phyloP scores from a whole-genome alignment of 2,888 invertebrate species.

The Cryptophagus acutangulus region DNA sequence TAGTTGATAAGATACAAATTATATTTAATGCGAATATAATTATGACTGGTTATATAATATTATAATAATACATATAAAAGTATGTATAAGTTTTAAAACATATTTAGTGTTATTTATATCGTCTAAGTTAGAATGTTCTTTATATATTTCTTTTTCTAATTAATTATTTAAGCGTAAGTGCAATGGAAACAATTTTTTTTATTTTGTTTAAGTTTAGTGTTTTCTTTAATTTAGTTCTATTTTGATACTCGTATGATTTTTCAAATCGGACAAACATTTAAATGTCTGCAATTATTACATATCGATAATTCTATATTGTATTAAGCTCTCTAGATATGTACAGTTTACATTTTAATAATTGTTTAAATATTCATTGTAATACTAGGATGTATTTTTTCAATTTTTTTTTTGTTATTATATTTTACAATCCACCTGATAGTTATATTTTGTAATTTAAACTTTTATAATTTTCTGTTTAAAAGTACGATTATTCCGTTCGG shows the following conservation, averaged over 20 bases:
- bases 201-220: conserved; percentile 42
- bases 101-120: too few relatives aligned
- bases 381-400: conserved; percentile 35
- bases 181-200: conserved; percentile 37
- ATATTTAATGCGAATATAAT: too few relatives aligned
- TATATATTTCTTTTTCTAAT: conserved; percentile 17
- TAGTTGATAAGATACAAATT: too few relatives aligned
- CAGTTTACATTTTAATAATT: conserved; percentile 28
- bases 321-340: conserved; percentile 38
- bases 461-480: too few relatives aligned
- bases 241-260: conserved; percentile 13
- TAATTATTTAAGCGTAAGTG: conserved; percentile 36
- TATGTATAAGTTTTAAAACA: too few relatives aligned
- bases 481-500: conserved; percentile 14
- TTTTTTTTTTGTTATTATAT: conserved; percentile 18
- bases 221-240: conserved; percentile 39
- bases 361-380: conserved; percentile 19
- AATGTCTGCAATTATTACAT: conserved; percentile 38
- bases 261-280: conserved; percentile 16
- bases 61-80: too few relatives aligned
- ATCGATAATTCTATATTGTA: conserved; percentile 35
- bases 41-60: too few relatives aligned
- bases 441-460: too few relatives aligned
- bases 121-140: conserved; percentile 24
- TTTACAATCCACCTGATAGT: background rate